Evolutionary conservation across 2,797 vertebrate genomes (phyloP), one percentile per base, ranked within the genome.

Genomic region (Macropodus opercularis): DNA sequence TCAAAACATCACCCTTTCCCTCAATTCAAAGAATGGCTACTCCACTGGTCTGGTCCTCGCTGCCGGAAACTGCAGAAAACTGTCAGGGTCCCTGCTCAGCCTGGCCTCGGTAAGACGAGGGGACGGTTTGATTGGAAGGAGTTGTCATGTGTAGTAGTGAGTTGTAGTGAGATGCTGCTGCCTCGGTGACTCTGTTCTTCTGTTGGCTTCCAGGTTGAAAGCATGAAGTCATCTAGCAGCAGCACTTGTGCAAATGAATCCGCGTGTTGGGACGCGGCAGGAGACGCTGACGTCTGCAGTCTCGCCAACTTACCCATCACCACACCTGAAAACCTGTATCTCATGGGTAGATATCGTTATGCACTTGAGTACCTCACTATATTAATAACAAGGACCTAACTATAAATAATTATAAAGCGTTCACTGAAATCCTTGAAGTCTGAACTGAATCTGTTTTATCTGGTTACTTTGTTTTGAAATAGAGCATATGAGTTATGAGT

Each of bases 271-370:
- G 95, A 97, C 72, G 87, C 92, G 81, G 83, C 39, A 1, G 83
- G 79, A 19, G 94, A 96, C 12, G 94, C 91, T 13, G 95, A 96
- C 11, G 57, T 94, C 50, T 89, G 84, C 53, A 95, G 94, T 26
- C 85, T 96, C 70, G 91, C 95, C 64, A 96, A 92, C 85, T 85
- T 96, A 72, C 96, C 96, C 0, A 92, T 96, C 67, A 95, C 95
- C 42, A 98, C 96, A 4, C 97, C 97, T n/a, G 96, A 99, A 80
- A 98, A 98, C 69, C 89, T 99, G 1, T 98, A 98, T 85, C 89
- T 98, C 22, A 98, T 98, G 96, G 97, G 97, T 99, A 89, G 84
- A 88, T 32, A 66, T 7, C 12, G 5, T 0, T n/a, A 0, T 27
- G 5, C 7, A 6, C 15, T 7, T 9, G 1, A 1, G 44, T 11